phyloP scores from a whole-genome alignment of 1,140 invertebrate genomes.

The Drosophila orena region DNA sequence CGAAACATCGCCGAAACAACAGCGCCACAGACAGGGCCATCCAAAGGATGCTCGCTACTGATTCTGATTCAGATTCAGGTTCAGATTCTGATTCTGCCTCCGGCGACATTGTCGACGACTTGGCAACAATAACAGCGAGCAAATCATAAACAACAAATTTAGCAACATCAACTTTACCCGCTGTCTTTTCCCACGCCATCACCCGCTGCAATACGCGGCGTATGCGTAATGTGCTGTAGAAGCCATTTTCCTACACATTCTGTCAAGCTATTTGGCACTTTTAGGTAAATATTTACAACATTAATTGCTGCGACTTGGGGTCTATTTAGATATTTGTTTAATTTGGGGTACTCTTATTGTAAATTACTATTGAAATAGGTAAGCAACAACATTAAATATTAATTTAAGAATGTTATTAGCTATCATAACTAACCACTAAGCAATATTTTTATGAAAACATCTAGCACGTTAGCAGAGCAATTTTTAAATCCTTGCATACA shows the following conservation, averaged over 20 bases:
- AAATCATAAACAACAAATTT: constrained; percentile 69
- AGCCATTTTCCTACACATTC: neutral
- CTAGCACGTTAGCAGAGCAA: too few relatives aligned
- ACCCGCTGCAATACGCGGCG: constrained; percentile 37
- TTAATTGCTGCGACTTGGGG: constrained; percentile 5
- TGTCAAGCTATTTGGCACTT: neutral
- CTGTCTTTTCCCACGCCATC: neutral
- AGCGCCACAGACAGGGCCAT: constrained; percentile 17
- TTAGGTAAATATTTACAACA: constrained; percentile 1
- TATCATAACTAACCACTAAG: too few relatives aligned
- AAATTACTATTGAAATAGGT: neutral
- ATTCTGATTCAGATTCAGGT: constrained; percentile 2
- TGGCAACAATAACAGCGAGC: constrained; percentile 56
- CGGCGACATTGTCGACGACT: constrained; percentile 40
- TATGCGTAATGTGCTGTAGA: constrained; percentile 49
- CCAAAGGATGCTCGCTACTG: constrained; percentile 39
- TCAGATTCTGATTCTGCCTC: constrained; percentile 17
- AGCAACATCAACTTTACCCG: constrained; percentile 42
- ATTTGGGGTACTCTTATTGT: neutral
- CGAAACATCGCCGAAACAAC: constrained; percentile 62
- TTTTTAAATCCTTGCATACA: too few relatives aligned
- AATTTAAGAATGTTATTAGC: neutral
- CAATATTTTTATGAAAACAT: too few relatives aligned
- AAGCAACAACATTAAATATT: neutral
- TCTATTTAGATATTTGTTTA: neutral